These are phyloP conservation scores for Steatocranus sp. DNA, from an alignment of 2,797 vertebrate species.

Conservation along the genomic window DNA sequence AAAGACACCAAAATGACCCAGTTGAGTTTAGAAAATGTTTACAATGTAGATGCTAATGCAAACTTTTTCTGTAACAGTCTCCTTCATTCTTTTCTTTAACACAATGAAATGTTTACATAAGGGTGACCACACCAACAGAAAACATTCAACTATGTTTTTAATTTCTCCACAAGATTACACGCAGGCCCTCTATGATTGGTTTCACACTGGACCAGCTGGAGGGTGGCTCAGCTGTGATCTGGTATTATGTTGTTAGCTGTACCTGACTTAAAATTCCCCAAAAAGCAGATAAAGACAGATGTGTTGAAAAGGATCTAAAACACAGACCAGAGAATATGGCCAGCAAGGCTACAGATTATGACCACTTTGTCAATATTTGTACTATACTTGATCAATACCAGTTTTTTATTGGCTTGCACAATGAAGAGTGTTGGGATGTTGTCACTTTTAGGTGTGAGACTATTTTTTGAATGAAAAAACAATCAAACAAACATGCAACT, in stretches of 20 bases:
- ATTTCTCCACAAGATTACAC: neutral
- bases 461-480: neutral
- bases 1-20: neutral
- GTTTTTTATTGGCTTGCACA: neutral
- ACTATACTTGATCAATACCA: neutral
- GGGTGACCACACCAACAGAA: accelerated
- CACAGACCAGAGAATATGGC: neutral
- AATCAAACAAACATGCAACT: neutral
- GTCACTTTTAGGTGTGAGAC: neutral
- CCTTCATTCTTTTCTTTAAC: neutral
- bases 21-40: neutral
- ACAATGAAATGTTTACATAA: accelerated
- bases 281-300: neutral
- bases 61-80: neutral
- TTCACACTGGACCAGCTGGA: neutral
- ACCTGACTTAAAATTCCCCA: neutral
- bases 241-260: neutral
- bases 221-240: neutral
- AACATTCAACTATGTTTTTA: neutral
- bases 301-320: neutral
- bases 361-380: neutral
- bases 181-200: neutral
- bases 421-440: accelerated
- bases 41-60: neutral
- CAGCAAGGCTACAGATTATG: neutral